Conservation (phyloP, 2,888 invertebrate species). For the Sarcophaga carnaria region DNA sequence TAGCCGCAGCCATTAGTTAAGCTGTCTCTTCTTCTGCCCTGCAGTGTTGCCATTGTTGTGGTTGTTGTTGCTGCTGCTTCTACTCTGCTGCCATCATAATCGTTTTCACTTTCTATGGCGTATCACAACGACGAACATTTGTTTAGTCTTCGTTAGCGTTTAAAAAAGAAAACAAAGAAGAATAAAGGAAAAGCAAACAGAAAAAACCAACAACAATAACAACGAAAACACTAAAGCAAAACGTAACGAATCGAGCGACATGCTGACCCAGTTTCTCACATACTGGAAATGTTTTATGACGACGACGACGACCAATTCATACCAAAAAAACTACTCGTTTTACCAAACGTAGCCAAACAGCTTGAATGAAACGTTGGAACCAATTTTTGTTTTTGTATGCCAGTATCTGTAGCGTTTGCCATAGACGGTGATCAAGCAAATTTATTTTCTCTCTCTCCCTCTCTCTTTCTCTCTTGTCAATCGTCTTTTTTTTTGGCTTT, state of each 20-base stretch:
- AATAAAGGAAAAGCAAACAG: no score
- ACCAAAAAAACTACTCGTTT: background rate
- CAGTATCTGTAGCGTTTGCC: conserved; percentile 15
- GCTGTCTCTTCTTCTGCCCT: background rate
- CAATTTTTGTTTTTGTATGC: background rate
- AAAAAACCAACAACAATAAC: conserved; percentile 48
- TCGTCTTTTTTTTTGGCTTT: conserved; percentile 7
- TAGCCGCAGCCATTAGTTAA: conserved; percentile 31
- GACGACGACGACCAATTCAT: background rate
- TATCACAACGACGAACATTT: conserved; percentile 65
- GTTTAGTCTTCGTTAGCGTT: conserved; percentile 50
- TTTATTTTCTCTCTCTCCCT: background rate
- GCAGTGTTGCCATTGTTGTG: background rate
- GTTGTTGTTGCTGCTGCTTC: conserved; percentile 3
- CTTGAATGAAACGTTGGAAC: conserved; percentile 2
- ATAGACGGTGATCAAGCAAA: conserved; percentile 20
- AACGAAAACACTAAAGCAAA: conserved; percentile 44
- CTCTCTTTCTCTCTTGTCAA: background rate
- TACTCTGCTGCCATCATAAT: conserved; percentile 63
- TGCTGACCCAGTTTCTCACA: conserved; percentile 79
- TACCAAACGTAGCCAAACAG: background rate
- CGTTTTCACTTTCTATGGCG: conserved; percentile 72
- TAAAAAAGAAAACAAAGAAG: background rate
- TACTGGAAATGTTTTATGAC: conserved; percentile 67
- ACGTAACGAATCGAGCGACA: conserved; percentile 74